Base-by-base conservation (phyloP, 2,113 vertebrate species). In the Psilopogon haemacephalus region DNA sequence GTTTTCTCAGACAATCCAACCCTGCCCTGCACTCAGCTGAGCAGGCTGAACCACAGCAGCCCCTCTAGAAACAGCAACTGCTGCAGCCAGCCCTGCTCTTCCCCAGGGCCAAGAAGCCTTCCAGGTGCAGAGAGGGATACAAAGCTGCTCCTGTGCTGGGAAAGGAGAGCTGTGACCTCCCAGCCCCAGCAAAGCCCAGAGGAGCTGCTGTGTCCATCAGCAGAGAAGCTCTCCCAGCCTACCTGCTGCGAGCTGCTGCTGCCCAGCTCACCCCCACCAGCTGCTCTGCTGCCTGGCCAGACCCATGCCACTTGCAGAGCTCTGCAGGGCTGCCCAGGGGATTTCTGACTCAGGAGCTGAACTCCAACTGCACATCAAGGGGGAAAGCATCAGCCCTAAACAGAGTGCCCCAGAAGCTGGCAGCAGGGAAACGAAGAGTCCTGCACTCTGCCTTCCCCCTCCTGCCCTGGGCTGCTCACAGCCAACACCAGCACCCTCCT, bases 401-500 rank as follows among this genome's bases (percentile, higher is more conserved):
- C 26, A 42, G 24, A 50, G 20, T 0, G 2, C 16, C 26, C 12
- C 62, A 33, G 38, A 55, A 73, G 12, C 15, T 71, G 62, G 32
- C n/a, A 46, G 24, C 12, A 38, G 40, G 20, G n/a, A 56, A 69
- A 42, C 3, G 9, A 63, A 80, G 35, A 3, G 6, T 2, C n/a
- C 13, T 55, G 44, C 33, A 20, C 7, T 63, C 27, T 23, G 56
- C 33, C 44, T 73, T 69, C 56, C 42, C 8, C 27, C 46, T 72
- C n/a, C 58, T 44, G 42, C 9, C 26, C 62, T 42, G 26, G 40
- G 35, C 44, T 67, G 40, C 50, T 67, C 76, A 17, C 24, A 55
- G 18, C 20, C 80, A 56, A 4, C 10, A 33, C 0, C 0, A 11
- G 38, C 21, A 20, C 6, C 75, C 44, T 27, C 13, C 35, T 0